Conservation (phyloP, 1,140 invertebrate species). For the Sycophaga agraensis region DNA sequence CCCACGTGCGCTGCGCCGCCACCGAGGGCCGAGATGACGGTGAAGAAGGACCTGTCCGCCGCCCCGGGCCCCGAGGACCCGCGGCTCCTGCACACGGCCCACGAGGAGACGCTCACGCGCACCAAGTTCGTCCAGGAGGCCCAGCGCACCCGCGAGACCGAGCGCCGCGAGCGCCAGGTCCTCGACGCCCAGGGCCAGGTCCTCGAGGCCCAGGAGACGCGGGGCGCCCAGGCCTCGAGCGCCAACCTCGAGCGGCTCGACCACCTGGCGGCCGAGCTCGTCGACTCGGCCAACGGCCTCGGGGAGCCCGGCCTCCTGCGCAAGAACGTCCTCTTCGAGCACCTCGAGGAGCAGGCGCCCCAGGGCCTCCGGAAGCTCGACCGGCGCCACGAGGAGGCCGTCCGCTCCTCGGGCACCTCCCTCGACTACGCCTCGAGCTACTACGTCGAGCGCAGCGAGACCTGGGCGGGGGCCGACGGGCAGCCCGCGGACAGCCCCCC, state of each 20-base stretch:
- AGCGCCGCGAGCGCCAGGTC: slow-evolving; percentile 30
- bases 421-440: slow-evolving; percentile 22
- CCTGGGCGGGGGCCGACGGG: neutral
- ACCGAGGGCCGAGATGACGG: neutral
- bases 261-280: slow-evolving; percentile 17
- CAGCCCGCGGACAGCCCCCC: neutral
- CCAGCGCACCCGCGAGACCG: slow-evolving; percentile 22
- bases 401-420: neutral
- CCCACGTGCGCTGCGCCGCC: too few relatives aligned
- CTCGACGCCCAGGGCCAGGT: slow-evolving; percentile 42
- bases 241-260: slow-evolving; percentile 14
- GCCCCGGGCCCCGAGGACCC: neutral
- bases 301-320: neutral
- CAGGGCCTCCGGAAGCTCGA: neutral
- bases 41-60: neutral
- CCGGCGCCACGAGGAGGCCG: neutral
- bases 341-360: slow-evolving; percentile 34
- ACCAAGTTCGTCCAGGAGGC: slow-evolving; percentile 17
- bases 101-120: slow-evolving; percentile 31
- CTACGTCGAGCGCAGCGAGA: slow-evolving; percentile 32
- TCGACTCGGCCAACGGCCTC: slow-evolving; percentile 17
- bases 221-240: neutral
- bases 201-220: slow-evolving; percentile 33
- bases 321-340: slow-evolving; percentile 1
- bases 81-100: neutral